These are phyloP conservation scores for Patiria pectinifera DNA, from an alignment of 53 echinoderm and acorn worm genomes.

Conservation along the genomic window DNA sequence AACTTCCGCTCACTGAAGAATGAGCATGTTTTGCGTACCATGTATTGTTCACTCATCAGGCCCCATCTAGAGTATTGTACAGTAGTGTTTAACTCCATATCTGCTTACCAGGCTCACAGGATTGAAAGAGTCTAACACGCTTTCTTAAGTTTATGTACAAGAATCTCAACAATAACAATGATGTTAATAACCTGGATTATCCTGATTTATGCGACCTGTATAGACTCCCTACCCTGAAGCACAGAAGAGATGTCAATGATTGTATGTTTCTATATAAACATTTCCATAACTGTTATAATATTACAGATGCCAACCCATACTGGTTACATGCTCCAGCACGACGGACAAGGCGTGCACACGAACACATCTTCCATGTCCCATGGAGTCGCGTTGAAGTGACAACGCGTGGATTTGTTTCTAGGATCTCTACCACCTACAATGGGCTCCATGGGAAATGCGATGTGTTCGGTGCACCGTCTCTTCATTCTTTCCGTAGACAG, in stretches of 20 bases:
- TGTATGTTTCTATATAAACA: conserved; percentile 34
- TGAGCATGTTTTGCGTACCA: not conserved
- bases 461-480: conserved; percentile 25
- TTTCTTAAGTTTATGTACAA: not conserved
- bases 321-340: conserved; percentile 2
- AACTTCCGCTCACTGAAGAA: conserved; percentile 1
- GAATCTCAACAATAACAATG: not conserved
- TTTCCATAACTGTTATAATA: conserved; percentile 6
- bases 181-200: not conserved
- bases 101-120: not conserved
- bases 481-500: conserved; percentile 7
- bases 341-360: not conserved
- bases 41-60: conserved; percentile 19
- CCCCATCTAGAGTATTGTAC: conserved; percentile 29
- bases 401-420: conserved; percentile 10
- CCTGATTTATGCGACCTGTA: conserved; percentile 4
- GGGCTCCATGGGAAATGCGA: conserved; percentile 23
- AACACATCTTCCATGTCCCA: conserved; percentile 44
- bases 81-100: conserved; percentile 20
- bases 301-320: conserved; percentile 35
- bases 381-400: conserved; percentile 40
- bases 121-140: conserved; percentile 13
- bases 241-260: conserved; percentile 29
- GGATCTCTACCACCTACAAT: conserved; percentile 21
- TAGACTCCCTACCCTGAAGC: conserved; percentile 8